Evolutionary conservation across 2,888 invertebrate genomes (phyloP).

Genomic region (Stenotaenia linearis): DNA sequence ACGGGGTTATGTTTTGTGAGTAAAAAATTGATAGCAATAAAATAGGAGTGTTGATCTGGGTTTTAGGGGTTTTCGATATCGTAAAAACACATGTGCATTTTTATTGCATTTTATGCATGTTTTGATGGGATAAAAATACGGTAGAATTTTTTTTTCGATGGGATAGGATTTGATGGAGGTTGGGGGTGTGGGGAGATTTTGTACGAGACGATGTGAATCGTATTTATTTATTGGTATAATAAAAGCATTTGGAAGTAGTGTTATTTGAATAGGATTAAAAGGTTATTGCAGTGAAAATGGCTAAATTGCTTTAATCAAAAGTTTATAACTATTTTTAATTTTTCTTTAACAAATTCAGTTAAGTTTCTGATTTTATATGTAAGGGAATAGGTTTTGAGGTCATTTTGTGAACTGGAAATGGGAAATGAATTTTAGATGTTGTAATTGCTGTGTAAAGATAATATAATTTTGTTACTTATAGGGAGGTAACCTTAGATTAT

Average conservation of each 20-base stretch:
- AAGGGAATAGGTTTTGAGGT: too few relatives aligned
- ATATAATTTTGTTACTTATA: too few relatives aligned
- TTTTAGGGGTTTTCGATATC: slow-evolving; percentile 8
- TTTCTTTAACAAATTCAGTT: not conserved
- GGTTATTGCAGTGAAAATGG: not conserved
- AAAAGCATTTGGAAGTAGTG: not conserved
- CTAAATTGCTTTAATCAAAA: not conserved
- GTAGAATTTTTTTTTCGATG: not conserved
- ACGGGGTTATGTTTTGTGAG: not conserved
- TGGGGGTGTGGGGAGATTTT: not conserved
- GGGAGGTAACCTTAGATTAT: too few relatives aligned
- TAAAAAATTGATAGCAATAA: not conserved
- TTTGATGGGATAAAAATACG: not conserved
- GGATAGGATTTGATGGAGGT: not conserved
- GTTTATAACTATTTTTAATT: not conserved
- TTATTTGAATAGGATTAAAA: not conserved
- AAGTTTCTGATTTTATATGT: too few relatives aligned
- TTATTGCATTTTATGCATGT: slow-evolving; percentile 10
- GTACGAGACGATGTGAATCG: not conserved
- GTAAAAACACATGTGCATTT: not conserved
- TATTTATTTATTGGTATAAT: not conserved
- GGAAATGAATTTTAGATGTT: too few relatives aligned
- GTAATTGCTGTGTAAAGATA: too few relatives aligned
- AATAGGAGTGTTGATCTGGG: not conserved
- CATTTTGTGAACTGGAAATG: too few relatives aligned